Percentiles rank a stretch among this genome's conserved stretches.
phyloP scores from a whole-genome alignment of 2,888 invertebrate species.

The Sisyra nigra region DNA sequence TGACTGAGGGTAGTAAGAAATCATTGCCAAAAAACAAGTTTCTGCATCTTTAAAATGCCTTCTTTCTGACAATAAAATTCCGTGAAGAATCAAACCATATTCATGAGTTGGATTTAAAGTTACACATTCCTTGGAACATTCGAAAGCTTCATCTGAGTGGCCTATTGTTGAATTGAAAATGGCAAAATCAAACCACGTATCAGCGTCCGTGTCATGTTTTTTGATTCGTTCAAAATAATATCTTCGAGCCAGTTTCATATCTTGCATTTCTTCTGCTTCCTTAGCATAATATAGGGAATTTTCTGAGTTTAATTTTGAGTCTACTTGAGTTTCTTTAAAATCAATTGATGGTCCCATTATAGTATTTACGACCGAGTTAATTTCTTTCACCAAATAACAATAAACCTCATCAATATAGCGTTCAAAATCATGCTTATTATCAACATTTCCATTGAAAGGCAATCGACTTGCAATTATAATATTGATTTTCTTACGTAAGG shows the following conservation, averaged over 20 bases:
- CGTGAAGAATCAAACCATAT: constrained; percentile 22
- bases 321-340: not conserved
- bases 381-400: constrained; percentile 18
- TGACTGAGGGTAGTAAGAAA: constrained; percentile 20
- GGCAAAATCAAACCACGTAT: constrained; percentile 25
- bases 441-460: constrained; percentile 3
- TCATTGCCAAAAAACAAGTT: constrained; percentile 21
- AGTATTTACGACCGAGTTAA: constrained; percentile 12
- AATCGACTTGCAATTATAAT: constrained; percentile 8
- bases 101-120: constrained; percentile 17
- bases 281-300: constrained; percentile 19
- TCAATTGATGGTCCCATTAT: not conserved
- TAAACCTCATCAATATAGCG: constrained; percentile 20
- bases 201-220: constrained; percentile 16
- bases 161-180: constrained; percentile 19
- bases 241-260: constrained; percentile 19
- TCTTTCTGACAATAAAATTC: constrained; percentile 18
- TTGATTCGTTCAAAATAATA: constrained; percentile 22
- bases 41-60: constrained; percentile 21
- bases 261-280: constrained; percentile 22
- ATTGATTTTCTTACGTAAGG: constrained; percentile 5
- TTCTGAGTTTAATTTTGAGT: not conserved
- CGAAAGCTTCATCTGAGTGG: constrained; percentile 20
- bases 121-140: constrained; percentile 23
- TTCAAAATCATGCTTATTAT: constrained; percentile 6